phyloP scores from a whole-genome alignment of 2,113 vertebrate species.

The Phoxinus phoxinus region DNA sequence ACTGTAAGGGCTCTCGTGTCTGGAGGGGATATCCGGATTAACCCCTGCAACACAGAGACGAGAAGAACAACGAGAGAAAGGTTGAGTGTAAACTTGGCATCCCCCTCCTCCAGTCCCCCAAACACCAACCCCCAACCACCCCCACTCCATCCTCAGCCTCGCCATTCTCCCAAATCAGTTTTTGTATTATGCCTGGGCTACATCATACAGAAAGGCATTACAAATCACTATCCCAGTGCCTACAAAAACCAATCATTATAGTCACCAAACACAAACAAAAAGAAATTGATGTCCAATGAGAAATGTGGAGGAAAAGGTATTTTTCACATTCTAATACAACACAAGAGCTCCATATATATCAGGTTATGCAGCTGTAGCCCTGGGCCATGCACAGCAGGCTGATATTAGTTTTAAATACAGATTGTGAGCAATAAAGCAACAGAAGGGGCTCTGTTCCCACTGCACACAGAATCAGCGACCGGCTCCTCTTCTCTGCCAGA shows the following conservation, averaged over 20 bases:
- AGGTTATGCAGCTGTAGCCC: constrained; percentile 82
- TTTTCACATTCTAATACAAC: constrained; percentile 83
- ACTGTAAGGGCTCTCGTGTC: constrained; percentile 75
- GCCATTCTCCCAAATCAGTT: constrained; percentile 52
- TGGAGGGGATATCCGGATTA: constrained; percentile 70
- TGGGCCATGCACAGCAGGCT: constrained; percentile 77
- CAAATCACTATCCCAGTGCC: constrained; percentile 72
- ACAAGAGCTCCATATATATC: constrained; percentile 77
- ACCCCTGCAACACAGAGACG: constrained; percentile 34
- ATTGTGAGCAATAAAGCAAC: constrained; percentile 81
- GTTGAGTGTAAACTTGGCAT: constrained; percentile 69
- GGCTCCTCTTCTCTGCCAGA: constrained; percentile 69
- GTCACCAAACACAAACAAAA: constrained; percentile 68
- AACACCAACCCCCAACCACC: constrained; percentile 66
- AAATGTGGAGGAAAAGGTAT: constrained; percentile 77
- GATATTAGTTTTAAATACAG: constrained; percentile 92
- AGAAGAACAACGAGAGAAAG: constrained; percentile 71
- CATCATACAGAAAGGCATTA: constrained; percentile 73
- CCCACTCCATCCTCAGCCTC: constrained; percentile 69
- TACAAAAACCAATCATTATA: constrained; percentile 79
- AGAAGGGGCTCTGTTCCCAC: constrained; percentile 73
- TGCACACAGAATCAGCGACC: constrained; percentile 69
- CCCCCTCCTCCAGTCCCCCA: constrained; percentile 68
- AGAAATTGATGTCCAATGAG: constrained; percentile 72
- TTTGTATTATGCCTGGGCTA: constrained; percentile 77